Conservation (phyloP, 2,113 vertebrate genomes). For the Stomatorhinus ivindoensis region DNA sequence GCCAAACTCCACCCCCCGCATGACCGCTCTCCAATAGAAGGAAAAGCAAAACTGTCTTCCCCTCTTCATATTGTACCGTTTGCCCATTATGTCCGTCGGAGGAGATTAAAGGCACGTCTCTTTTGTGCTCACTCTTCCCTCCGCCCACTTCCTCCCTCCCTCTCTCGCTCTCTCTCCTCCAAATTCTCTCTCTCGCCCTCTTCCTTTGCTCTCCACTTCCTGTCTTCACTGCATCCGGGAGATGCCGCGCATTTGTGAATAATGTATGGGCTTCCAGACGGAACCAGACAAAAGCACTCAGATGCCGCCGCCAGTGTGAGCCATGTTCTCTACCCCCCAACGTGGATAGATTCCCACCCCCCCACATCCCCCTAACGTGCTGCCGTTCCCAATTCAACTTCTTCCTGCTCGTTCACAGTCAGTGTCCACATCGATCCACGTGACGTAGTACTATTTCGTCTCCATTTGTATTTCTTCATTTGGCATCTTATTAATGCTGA, state of each 20-base stretch:
- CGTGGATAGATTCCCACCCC: not conserved
- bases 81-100: constrained; percentile 26
- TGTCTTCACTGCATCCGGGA: not conserved
- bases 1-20: not conserved
- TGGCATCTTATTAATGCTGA: not conserved
- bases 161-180: constrained; percentile 25
- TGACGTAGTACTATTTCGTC: not conserved
- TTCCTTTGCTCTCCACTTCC: not conserved
- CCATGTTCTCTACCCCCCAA: not conserved
- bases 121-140: constrained; percentile 20
- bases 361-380: not conserved
- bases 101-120: constrained; percentile 24
- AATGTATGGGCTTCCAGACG: not conserved
- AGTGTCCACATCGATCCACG: not conserved
- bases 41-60: constrained; percentile 1
- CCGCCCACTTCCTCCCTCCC: constrained; percentile 16
- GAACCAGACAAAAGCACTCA: not conserved
- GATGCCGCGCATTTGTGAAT: constrained; percentile 1
- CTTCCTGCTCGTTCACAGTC: not conserved
- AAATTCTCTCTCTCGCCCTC: not conserved
- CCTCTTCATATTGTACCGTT: constrained; percentile 15
- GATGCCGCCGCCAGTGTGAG: not conserved
- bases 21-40: not conserved
- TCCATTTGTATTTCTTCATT: not conserved
- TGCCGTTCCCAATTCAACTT: not conserved